These are phyloP conservation scores for Acipenser transmontanus DNA, from an alignment of 2,797 vertebrate genomes.

Conservation along the genomic window DNA sequence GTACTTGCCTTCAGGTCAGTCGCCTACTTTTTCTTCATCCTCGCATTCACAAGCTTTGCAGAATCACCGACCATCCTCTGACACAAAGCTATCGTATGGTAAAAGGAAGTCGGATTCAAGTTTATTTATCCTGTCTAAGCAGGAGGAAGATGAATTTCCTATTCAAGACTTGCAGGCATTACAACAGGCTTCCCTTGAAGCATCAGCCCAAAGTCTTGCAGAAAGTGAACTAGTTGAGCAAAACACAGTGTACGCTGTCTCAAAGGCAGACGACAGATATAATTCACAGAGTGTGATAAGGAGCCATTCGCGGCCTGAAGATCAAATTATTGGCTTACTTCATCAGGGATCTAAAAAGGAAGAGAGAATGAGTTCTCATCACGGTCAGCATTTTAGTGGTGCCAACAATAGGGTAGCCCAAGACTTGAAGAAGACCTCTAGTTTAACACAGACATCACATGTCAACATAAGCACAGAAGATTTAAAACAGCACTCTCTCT, in stretches of 20 bases:
- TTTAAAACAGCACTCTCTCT: slow-evolving; percentile 69
- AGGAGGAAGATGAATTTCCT: slow-evolving; percentile 68
- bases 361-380: slow-evolving; percentile 70
- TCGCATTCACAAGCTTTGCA: slow-evolving; percentile 75
- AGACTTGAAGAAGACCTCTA: slow-evolving; percentile 68
- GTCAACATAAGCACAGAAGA: slow-evolving; percentile 68
- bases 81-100: slow-evolving; percentile 68
- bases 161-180: slow-evolving; percentile 78
- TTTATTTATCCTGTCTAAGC: slow-evolving; percentile 62
- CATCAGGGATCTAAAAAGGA: slow-evolving; percentile 71
- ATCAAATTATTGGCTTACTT: slow-evolving; percentile 73
- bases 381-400: slow-evolving; percentile 66
- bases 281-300: slow-evolving; percentile 88
- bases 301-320: slow-evolving; percentile 83
- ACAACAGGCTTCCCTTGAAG: slow-evolving; percentile 73
- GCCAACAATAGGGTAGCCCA: slow-evolving; percentile 52
- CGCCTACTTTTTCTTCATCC: slow-evolving; percentile 68
- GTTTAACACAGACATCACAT: slow-evolving; percentile 67
- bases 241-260: slow-evolving; percentile 77
- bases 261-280: slow-evolving; percentile 85
- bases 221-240: slow-evolving; percentile 62
- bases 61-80: slow-evolving; percentile 69
- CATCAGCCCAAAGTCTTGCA: slow-evolving; percentile 62
- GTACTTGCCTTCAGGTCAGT: slow-evolving; percentile 72
- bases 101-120: slow-evolving; percentile 79